A percentile compares a stretch with the other conserved stretches of the same genome.
These are phyloP conservation scores for Dipodomys merriami DNA, from an alignment of 2,113 vertebrate species.

Conservation along the genomic window DNA sequence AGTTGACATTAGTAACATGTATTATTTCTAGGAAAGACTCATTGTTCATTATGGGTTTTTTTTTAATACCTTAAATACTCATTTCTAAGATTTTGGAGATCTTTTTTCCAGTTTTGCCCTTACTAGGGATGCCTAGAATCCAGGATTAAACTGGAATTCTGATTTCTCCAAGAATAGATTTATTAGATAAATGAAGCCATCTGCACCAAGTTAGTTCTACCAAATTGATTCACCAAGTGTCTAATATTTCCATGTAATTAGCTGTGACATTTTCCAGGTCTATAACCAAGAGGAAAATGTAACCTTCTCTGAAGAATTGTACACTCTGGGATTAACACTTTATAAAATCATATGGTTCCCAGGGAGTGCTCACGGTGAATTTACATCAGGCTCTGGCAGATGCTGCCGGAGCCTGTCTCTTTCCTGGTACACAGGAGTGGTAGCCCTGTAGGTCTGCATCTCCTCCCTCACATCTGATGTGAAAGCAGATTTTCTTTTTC, in stretches of 20 bases:
- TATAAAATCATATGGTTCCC: slow-evolving; percentile 73
- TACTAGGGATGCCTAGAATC: slow-evolving; percentile 11
- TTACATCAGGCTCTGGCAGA: slow-evolving; percentile 75
- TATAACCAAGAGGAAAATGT: slow-evolving; percentile 71
- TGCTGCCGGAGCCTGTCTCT: slow-evolving; percentile 68
- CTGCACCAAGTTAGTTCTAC: slow-evolving; percentile 62
- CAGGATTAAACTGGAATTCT: slow-evolving; percentile 23
- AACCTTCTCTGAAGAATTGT: slow-evolving; percentile 71
- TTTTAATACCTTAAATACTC: slow-evolving; percentile 46
- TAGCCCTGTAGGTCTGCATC: slow-evolving; percentile 43
- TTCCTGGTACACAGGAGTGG: slow-evolving; percentile 48
- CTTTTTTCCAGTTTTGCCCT: background rate
- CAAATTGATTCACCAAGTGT: slow-evolving; percentile 72
- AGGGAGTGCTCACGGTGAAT: slow-evolving; percentile 68
- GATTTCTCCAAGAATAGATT: slow-evolving; percentile 58
- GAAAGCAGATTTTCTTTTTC: slow-evolving; percentile 59
- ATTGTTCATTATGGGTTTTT: slow-evolving; percentile 22
- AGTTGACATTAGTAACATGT: background rate
- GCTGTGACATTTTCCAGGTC: slow-evolving; percentile 75
- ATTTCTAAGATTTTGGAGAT: slow-evolving; percentile 32
- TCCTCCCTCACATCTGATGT: slow-evolving; percentile 37
- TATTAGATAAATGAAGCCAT: slow-evolving; percentile 70
- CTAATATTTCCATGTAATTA: slow-evolving; percentile 77
- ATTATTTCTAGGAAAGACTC: background rate
- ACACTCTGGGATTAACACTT: slow-evolving; percentile 62